These are phyloP conservation scores for Antedon bifida DNA, from an alignment of 35 echinoderm and acorn worm species.

Conservation along the genomic window DNA sequence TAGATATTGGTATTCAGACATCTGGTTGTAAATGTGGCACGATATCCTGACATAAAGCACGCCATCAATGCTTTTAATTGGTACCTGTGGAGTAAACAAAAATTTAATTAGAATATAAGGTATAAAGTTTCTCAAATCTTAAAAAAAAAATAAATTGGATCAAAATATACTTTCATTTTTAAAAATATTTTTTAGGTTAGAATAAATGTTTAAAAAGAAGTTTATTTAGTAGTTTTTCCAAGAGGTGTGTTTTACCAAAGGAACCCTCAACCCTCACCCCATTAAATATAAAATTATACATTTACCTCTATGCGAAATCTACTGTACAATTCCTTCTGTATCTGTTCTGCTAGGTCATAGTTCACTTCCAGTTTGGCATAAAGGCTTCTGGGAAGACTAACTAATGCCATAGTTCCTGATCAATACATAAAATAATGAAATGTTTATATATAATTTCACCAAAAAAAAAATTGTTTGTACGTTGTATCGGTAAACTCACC, in stretches of 20 bases:
- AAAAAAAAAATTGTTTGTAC: too few relatives aligned
- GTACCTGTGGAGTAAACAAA: constrained; percentile 29
- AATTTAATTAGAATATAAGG: neutral
- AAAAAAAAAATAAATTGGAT: neutral
- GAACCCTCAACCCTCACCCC: neutral
- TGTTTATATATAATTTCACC: too few relatives aligned
- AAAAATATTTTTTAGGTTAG: neutral
- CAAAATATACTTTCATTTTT: neutral
- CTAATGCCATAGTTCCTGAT: constrained; percentile 66
- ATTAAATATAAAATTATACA: neutral
- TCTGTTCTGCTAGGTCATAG: constrained; percentile 42
- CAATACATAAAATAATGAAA: neutral
- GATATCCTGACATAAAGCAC: constrained; percentile 56
- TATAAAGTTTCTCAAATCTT: neutral
- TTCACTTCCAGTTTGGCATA: constrained; percentile 10
- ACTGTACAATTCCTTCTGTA: constrained; percentile 51
- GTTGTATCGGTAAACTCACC: too few relatives aligned
- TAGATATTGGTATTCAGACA: constrained; percentile 41
- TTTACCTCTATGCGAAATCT: constrained; percentile 53
- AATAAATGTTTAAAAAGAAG: neutral
- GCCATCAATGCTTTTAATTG: constrained; percentile 51
- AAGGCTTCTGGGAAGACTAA: constrained; percentile 25
- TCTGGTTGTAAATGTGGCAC: constrained; percentile 57
- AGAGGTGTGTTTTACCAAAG: neutral
- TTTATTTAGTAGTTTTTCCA: neutral